phyloP scores from a whole-genome alignment of 2,888 invertebrate genomes.

The Proisotoma minuta region DNA sequence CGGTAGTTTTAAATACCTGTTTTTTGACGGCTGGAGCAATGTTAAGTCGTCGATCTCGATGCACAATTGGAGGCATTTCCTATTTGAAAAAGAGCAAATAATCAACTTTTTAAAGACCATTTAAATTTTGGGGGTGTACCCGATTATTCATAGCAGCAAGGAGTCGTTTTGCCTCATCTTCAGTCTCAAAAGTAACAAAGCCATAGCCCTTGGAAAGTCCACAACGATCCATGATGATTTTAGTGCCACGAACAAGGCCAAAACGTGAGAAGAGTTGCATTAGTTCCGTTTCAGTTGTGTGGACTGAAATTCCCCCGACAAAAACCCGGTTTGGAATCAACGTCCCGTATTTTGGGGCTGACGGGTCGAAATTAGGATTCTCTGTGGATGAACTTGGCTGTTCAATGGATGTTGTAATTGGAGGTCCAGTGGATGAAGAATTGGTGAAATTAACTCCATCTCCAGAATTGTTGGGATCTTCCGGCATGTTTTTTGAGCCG shows the following conservation, averaged over 20 bases:
- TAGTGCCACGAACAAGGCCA: constrained; percentile 76
- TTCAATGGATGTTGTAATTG: no score
- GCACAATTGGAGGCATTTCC: constrained; percentile 48
- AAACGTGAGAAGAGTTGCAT: constrained; percentile 85
- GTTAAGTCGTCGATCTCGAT: constrained; percentile 75
- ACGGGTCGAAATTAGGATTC: constrained; percentile 44
- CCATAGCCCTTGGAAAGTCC: constrained; percentile 92
- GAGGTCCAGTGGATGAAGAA: constrained; percentile 36
- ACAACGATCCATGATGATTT: constrained; percentile 90
- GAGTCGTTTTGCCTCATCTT: constrained; percentile 68
- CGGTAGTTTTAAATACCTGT: constrained; percentile 60
- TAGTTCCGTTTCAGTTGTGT: constrained; percentile 77
- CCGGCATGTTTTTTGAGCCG: neutral
- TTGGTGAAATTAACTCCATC: constrained; percentile 27
- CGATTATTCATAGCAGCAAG: constrained; percentile 38
- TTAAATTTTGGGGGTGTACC: no score
- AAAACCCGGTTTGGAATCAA: constrained; percentile 92
- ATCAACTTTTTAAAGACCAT: neutral
- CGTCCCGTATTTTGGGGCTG: constrained; percentile 64
- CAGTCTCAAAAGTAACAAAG: constrained; percentile 78
- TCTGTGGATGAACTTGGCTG: neutral
- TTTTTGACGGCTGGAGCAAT: constrained; percentile 83
- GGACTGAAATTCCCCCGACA: constrained; percentile 91
- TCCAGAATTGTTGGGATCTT: neutral
- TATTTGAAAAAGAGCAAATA: constrained; percentile 15